Evolutionary conservation across 2,113 vertebrate genomes (phyloP).

Genomic region (Syngnathus floridae): DNA sequence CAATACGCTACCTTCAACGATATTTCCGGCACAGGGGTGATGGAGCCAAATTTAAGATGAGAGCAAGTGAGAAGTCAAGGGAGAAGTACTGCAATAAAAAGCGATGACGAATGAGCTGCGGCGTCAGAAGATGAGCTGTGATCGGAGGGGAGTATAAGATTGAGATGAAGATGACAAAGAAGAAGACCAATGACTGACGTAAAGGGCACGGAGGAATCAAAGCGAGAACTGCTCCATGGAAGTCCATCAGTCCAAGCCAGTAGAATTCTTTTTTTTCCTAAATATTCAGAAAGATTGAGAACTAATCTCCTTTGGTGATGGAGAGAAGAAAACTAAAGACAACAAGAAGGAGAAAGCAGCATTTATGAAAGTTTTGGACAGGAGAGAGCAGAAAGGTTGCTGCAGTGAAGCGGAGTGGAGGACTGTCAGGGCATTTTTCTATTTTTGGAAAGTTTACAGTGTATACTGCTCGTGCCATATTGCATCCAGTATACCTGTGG

Average conservation of each 20-base stretch:
- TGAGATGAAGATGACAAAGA: constrained; percentile 32
- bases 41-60: constrained; percentile 3
- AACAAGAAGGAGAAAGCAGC: constrained; percentile 39
- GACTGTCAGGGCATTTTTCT: constrained; percentile 48
- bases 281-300: constrained; percentile 59
- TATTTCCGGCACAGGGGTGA: not conserved
- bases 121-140: constrained; percentile 10
- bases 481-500: constrained; percentile 44
- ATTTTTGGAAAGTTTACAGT: constrained; percentile 61
- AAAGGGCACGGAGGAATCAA: constrained; percentile 33
- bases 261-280: constrained; percentile 32
- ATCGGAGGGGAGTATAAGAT: constrained; percentile 18
- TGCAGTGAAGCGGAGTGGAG: constrained; percentile 48
- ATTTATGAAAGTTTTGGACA: constrained; percentile 55
- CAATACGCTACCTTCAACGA: not conserved
- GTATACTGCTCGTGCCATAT: constrained; percentile 50
- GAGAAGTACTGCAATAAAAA: not conserved
- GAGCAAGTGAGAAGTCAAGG: constrained; percentile 11
- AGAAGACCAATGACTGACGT: constrained; percentile 33
- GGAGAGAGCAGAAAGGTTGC: constrained; percentile 49
- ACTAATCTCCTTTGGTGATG: constrained; percentile 46
- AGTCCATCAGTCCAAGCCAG: constrained; percentile 9
- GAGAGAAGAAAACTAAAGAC: constrained; percentile 24
- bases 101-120: constrained; percentile 7
- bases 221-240: constrained; percentile 48